phyloP scores from a whole-genome alignment of 2,797 vertebrate species.

The Cuculus canorus region DNA sequence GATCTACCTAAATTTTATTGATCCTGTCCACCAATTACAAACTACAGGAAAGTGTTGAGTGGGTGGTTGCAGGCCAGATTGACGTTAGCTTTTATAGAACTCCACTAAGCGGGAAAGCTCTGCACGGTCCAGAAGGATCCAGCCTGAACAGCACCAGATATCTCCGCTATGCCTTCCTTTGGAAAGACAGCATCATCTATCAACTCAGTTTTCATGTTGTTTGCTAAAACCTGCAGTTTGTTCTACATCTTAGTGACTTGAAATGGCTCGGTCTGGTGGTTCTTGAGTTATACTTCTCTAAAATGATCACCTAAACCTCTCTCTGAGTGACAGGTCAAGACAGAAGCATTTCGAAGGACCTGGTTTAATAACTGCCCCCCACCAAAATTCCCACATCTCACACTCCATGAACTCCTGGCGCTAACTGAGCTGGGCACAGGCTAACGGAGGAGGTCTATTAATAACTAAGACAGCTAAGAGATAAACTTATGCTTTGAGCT shows the following conservation, averaged over 20 bases:
- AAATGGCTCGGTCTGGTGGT: background rate
- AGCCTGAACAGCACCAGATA: background rate
- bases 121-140: background rate
- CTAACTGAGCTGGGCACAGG: background rate
- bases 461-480: background rate
- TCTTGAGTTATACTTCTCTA: background rate
- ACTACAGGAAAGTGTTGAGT: background rate
- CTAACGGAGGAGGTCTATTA: background rate
- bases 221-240: background rate
- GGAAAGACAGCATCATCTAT: background rate
- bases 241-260: background rate
- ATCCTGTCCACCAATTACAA: background rate
- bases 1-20: background rate
- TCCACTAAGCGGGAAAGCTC: background rate
- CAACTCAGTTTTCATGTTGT: background rate
- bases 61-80: background rate
- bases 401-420: background rate
- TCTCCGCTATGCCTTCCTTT: background rate
- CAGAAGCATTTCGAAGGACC: background rate
- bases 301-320: background rate
- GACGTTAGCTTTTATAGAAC: background rate
- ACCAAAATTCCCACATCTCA: background rate
- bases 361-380: background rate
- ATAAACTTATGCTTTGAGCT: background rate
- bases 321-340: background rate